Evolutionary conservation across 2,797 vertebrate genomes (phyloP).

Genomic region (Euthynnus affinis): DNA sequence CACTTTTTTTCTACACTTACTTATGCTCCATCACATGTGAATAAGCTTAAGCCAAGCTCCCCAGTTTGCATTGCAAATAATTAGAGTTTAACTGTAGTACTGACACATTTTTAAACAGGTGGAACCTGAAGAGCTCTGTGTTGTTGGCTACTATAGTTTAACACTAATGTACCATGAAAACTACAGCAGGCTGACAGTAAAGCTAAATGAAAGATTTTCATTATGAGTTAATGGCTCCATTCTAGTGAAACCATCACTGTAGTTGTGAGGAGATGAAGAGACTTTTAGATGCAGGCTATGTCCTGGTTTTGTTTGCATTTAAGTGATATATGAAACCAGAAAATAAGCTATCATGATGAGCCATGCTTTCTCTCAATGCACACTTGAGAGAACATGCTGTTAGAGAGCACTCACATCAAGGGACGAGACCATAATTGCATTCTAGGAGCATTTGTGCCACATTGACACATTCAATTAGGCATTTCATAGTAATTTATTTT

Average conservation of each 20-base stretch:
- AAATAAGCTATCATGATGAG: conserved; percentile 38
- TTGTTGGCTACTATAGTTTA: conserved; percentile 32
- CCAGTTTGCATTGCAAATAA: conserved; percentile 46
- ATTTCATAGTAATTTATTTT: conserved; percentile 49
- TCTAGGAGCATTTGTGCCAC: conserved; percentile 46
- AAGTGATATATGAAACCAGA: conserved; percentile 41
- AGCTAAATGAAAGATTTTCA: conserved; percentile 48
- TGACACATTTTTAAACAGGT: conserved; percentile 46
- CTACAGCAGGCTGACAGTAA: conserved; percentile 25
- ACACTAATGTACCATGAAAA: conserved; percentile 43
- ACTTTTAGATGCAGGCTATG: conserved; percentile 22
- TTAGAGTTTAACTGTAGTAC: not conserved
- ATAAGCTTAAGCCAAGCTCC: conserved; percentile 23
- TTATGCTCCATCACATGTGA: conserved; percentile 40
- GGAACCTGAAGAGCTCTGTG: conserved; percentile 30
- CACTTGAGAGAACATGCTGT: conserved; percentile 41
- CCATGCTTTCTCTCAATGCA: conserved; percentile 22
- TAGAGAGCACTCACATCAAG: conserved; percentile 50
- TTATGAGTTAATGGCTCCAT: conserved; percentile 45
- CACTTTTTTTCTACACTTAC: conserved; percentile 22
- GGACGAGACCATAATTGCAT: conserved; percentile 42
- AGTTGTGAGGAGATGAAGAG: conserved; percentile 33
- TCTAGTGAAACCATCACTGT: conserved; percentile 31
- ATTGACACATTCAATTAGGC: conserved; percentile 46
- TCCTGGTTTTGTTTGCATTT: conserved; percentile 33